These are phyloP conservation scores for Chaetodon trifasciatus DNA, from an alignment of 2,797 vertebrate genomes.

Conservation along the genomic window DNA sequence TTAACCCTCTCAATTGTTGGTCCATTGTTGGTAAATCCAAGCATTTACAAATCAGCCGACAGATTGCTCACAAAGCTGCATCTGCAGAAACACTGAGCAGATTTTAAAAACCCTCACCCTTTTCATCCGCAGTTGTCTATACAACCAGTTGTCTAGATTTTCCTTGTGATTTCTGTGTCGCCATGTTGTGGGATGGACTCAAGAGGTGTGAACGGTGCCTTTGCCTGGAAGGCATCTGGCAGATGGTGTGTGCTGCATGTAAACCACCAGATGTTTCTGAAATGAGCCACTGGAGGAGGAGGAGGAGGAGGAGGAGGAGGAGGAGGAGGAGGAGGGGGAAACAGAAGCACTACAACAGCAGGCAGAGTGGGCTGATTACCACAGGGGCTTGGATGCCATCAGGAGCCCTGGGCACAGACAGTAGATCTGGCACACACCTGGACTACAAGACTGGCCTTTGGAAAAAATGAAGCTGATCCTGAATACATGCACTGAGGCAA, in stretches of 20 bases:
- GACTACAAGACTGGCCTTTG: constrained; percentile 82
- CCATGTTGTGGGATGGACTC: constrained; percentile 63
- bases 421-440: constrained; percentile 86
- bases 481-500: constrained; percentile 77
- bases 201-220: constrained; percentile 73
- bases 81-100: constrained; percentile 44
- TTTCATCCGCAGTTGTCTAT: constrained; percentile 52
- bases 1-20: constrained; percentile 32
- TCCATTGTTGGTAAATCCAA: constrained; percentile 58
- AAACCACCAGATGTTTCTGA: constrained; percentile 87
- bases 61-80: constrained; percentile 37
- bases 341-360: constrained; percentile 82
- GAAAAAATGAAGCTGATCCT: constrained; percentile 83
- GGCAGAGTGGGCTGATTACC: constrained; percentile 86
- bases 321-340: constrained; percentile 77
- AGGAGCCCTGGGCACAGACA: constrained; percentile 85
- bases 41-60: constrained; percentile 58
- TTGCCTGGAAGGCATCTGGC: constrained; percentile 83
- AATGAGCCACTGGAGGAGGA: constrained; percentile 85
- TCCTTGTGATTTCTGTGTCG: constrained; percentile 69
- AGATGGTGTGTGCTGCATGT: constrained; percentile 87
- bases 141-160: constrained; percentile 55
- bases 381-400: constrained; percentile 86
- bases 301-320: constrained; percentile 53
- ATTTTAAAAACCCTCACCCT: constrained; percentile 50